Evolutionary conservation across 2,797 vertebrate genomes (phyloP).

Genomic region (Hypotaenidia philippensis): DNA sequence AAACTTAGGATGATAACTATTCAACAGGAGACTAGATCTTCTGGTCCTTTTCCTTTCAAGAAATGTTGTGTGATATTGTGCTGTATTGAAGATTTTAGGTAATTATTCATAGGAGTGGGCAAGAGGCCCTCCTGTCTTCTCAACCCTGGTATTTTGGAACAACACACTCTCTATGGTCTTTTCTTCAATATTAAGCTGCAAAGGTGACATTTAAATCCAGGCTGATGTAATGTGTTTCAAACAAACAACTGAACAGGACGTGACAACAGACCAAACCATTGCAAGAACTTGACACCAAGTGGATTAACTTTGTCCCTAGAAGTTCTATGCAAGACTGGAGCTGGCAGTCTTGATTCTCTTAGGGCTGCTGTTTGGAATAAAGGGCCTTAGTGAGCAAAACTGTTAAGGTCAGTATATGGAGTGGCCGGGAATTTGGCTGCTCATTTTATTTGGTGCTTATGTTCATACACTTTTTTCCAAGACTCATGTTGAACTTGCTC

Average conservation of each 20-base stretch:
- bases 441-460: constrained; percentile 62
- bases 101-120: background rate
- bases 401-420: constrained; percentile 11
- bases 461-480: constrained; percentile 37
- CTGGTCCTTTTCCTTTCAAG: background rate
- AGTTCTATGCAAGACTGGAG: background rate
- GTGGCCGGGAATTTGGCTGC: constrained; percentile 51
- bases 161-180: background rate
- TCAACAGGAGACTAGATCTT: background rate
- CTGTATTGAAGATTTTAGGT: background rate
- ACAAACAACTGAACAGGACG: background rate
- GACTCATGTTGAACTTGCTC: background rate
- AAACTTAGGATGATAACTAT: background rate
- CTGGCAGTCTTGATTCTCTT: constrained; percentile 10
- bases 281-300: background rate
- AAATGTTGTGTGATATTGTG: background rate
- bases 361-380: constrained; percentile 40
- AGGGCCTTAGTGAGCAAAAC: constrained; percentile 51
- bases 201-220: background rate
- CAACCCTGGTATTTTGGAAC: background rate
- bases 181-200: background rate
- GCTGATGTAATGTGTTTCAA: constrained; percentile 2
- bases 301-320: constrained; percentile 31
- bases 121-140: background rate
- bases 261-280: background rate